Base-by-base conservation (phyloP, 35 echinoderm and acorn worm genomes). In the Diadema setosum region DNA sequence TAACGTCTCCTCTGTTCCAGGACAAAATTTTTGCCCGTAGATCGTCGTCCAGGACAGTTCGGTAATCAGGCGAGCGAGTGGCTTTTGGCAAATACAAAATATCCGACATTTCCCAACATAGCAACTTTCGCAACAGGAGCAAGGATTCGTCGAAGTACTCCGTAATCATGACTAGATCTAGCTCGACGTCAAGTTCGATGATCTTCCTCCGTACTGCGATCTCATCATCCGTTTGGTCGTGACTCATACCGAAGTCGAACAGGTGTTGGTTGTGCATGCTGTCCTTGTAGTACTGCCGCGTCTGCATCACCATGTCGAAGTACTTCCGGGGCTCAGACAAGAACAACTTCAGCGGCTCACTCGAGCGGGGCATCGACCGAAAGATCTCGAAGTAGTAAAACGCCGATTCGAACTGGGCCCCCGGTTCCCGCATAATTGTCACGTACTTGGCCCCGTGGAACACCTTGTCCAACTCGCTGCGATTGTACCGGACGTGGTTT, bases 91-190 rank as follows among this genome's bases (percentile, higher is more conserved):
- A 50, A 65, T 96, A 96, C 29, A 96, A 5, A 20, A 96, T 92
- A 86, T 96, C 94, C 34, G 92, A 65, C 50, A 89, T 89, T 9
- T 61, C 46, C 94, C 94, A 96, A 88, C 94, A 96, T 5, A 92
- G 32, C 9, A 89, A 31, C 45, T 83, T 84, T 23, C 59, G 82
- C 27, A 96, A 65, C 39, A 96, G 45, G 4, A 96, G 21, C 0
- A 96, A 44, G 39, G 94, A 96, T 33, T 96, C 94, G 23, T 96
- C 94, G 34, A 83, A 96, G 43, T 96, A 96, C 67, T 96, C 94
- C 23, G 81, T 96, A 17, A 96, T 35, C 34, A 96, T 60, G 29
- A 96, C 86, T 4, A 96, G 78, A 65, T 96, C 90, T 35, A 96
- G 67, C 5, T 86, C 89, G 3, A 36, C 48, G 39, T 89, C 87